Percentiles rank a stretch among this genome's conserved stretches.
phyloP scores from a whole-genome alignment of 2,797 vertebrate genomes.

The Scomberomorus guttatus region DNA sequence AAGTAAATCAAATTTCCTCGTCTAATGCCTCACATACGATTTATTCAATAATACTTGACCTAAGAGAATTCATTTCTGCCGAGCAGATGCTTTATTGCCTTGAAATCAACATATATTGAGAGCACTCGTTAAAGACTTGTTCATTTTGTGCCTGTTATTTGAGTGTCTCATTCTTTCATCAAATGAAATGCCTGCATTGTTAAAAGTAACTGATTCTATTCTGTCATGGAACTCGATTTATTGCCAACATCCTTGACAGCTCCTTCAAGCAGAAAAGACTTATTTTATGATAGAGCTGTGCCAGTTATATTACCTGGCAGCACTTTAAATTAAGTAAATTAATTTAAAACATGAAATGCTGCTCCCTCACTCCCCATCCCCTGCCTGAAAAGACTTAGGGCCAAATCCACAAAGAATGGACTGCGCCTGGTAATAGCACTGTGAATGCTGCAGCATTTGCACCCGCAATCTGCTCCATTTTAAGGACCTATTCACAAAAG shows the following conservation, averaged over 20 bases:
- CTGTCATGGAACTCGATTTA: slow-evolving; percentile 28
- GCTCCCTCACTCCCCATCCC: background rate
- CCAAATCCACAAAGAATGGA: no score
- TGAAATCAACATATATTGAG: slow-evolving; percentile 47
- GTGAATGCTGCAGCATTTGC: no score
- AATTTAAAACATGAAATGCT: slow-evolving; percentile 21
- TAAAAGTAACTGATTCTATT: slow-evolving; percentile 65
- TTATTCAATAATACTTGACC: slow-evolving; percentile 43
- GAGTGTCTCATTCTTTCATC: slow-evolving; percentile 59
- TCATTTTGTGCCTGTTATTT: slow-evolving; percentile 59
- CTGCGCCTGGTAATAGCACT: no score
- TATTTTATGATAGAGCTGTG: slow-evolving; percentile 47
- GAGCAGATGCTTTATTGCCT: slow-evolving; percentile 61
- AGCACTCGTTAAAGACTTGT: slow-evolving; percentile 67
- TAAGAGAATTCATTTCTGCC: slow-evolving; percentile 51
- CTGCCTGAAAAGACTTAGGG: background rate
- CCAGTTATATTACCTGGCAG: slow-evolving; percentile 47
- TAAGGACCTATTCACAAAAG: no score
- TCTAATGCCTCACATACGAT: slow-evolving; percentile 16
- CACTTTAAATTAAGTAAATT: no score
- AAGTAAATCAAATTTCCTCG: slow-evolving; percentile 23
- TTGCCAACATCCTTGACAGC: slow-evolving; percentile 53
- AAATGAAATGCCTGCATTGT: slow-evolving; percentile 74
- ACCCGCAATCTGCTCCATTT: no score
- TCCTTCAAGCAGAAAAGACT: slow-evolving; percentile 51